A percentile compares a stretch with the other conserved stretches of the same genome.
phyloP scores from a whole-genome alignment of 1,140 invertebrate genomes.

The Zaprionus ghesquierei region DNA sequence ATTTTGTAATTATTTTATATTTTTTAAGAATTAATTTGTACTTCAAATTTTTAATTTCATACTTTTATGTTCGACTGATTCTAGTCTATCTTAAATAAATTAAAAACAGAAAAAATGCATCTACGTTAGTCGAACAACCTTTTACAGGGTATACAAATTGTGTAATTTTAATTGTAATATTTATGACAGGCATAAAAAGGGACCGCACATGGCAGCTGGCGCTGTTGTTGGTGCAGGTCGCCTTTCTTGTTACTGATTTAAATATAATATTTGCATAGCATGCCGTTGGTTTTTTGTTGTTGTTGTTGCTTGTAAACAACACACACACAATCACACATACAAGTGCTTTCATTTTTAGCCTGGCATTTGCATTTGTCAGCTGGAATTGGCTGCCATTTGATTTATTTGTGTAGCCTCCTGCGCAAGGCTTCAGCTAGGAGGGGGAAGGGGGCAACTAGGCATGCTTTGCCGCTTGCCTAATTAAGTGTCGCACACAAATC shows the following conservation, averaged over 20 bases:
- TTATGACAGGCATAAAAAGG: slow-evolving; percentile 22
- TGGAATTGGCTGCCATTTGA: slow-evolving; percentile 43
- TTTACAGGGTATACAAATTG: slow-evolving; percentile 14
- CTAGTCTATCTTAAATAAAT: no score
- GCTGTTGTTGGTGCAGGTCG: no score
- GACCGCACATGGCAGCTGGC: background rate
- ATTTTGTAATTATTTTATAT: no score
- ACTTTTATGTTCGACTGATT: no score
- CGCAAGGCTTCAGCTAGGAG: no score
- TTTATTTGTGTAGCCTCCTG: slow-evolving; percentile 30
- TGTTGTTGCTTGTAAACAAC: background rate
- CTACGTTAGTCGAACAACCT: no score
- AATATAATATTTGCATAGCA: slow-evolving; percentile 6
- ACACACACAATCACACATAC: background rate
- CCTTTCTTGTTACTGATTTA: slow-evolving; percentile 26
- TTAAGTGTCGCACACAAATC: slow-evolving; percentile 73
- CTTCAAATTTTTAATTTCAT: no score
- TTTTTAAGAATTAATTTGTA: no score
- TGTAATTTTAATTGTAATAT: slow-evolving; percentile 41
- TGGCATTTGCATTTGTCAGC: slow-evolving; percentile 48
- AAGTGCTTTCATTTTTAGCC: background rate
- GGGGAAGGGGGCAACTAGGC: slow-evolving; percentile 19
- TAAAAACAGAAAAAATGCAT: no score
- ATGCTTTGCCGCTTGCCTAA: slow-evolving; percentile 64
- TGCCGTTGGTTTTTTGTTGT: slow-evolving; percentile 1